Evolutionary conservation across 64 coral and sea anemone species (phyloP).

Genomic region (Stylophora pistillata): DNA sequence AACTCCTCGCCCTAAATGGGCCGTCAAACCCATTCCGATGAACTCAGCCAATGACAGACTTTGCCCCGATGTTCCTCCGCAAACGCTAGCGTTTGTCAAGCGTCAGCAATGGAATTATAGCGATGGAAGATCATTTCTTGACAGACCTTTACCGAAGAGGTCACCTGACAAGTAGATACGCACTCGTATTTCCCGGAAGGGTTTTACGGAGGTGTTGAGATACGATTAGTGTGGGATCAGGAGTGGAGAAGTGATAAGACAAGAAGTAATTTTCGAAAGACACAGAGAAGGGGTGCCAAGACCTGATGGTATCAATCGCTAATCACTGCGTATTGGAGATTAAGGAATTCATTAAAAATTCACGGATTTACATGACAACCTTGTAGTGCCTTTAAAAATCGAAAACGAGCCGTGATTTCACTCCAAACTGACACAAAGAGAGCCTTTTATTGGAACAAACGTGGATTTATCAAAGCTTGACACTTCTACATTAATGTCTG

Average conservation of each 20-base stretch:
- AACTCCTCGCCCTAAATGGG: constrained; percentile 77
- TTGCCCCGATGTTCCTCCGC: constrained; percentile 55
- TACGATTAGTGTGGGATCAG: not conserved
- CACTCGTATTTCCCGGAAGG: not conserved
- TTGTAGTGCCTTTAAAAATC: too few species aligned
- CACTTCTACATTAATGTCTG: not conserved
- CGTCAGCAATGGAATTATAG: constrained; percentile 74
- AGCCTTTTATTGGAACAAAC: not conserved
- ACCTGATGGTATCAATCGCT: not conserved
- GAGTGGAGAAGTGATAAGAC: not conserved
- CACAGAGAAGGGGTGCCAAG: not conserved
- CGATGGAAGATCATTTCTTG: constrained; percentile 32
- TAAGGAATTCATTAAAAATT: constrained; percentile 7
- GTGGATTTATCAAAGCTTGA: not conserved
- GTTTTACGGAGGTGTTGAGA: not conserved
- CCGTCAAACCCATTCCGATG: constrained; percentile 68
- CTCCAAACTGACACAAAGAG: not conserved
- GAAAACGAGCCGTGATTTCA: too few species aligned
- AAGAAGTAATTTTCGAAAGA: not conserved
- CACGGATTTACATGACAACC: not conserved
- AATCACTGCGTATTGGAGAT: not conserved
- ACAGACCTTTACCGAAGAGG: constrained; percentile 60
- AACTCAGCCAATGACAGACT: constrained; percentile 75
- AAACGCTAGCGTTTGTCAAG: constrained; percentile 77
- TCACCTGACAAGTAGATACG: constrained; percentile 45